Conservation (phyloP, 2,797 vertebrate genomes). For the Emydoidea blandingii region DNA sequence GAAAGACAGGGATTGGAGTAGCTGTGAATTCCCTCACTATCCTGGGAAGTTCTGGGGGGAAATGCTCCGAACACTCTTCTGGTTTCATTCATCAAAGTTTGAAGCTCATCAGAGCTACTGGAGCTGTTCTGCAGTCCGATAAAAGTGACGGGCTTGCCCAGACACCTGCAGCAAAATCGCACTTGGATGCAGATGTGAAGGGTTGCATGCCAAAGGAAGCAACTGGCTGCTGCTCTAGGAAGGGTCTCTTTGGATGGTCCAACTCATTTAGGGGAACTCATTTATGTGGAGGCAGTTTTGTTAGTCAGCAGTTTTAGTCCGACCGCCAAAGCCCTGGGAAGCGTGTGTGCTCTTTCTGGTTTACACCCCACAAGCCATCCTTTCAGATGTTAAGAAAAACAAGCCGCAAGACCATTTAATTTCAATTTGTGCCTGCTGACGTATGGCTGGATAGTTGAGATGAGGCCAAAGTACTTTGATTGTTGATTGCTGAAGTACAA, state of each 20-base stretch:
- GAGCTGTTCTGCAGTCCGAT: neutral
- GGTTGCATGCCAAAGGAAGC: neutral
- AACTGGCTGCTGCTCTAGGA: neutral
- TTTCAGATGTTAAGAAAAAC: slow-evolving; percentile 13
- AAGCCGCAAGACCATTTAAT: neutral
- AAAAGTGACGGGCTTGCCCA: neutral
- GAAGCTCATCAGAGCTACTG: neutral
- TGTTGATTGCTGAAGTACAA: neutral
- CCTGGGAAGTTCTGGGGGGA: neutral
- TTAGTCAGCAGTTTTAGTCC: neutral
- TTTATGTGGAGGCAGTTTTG: accelerated
- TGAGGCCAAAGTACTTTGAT: neutral
- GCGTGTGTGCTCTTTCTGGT: neutral
- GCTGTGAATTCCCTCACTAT: neutral
- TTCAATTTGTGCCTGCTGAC: accelerated
- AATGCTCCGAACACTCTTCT: neutral
- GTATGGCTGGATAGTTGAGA: neutral
- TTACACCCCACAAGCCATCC: neutral
- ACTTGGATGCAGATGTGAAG: neutral
- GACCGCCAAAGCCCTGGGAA: neutral
- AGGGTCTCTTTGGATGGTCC: neutral
- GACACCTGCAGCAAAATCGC: neutral
- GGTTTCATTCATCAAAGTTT: neutral
- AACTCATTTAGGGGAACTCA: neutral
- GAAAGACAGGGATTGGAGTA: neutral